These are phyloP conservation scores for Centropristis striata DNA, from an alignment of 2,113 vertebrate species.

Conservation along the genomic window DNA sequence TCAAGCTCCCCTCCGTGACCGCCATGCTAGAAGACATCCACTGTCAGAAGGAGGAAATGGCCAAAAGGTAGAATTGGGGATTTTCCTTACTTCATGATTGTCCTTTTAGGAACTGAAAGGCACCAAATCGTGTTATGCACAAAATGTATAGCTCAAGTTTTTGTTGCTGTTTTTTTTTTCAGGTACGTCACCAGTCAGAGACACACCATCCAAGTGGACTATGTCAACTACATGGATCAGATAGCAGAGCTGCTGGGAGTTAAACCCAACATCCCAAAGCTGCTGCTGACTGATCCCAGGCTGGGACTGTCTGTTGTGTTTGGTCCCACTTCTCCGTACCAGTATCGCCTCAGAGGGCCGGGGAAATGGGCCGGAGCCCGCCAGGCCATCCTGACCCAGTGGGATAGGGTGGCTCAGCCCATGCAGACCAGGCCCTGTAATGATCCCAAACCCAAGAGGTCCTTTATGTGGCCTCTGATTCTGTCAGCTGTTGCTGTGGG, in stretches of 20 bases:
- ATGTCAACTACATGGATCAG: conserved; percentile 87
- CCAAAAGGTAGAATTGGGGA: no score
- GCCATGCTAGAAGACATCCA: conserved; percentile 87
- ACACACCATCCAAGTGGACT: conserved; percentile 91
- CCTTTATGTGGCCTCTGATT: conserved; percentile 11
- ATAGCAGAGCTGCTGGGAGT: conserved; percentile 85
- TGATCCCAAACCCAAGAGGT: conserved; percentile 37
- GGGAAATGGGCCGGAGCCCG: conserved; percentile 91
- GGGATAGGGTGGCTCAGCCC: conserved; percentile 87
- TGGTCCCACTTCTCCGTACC: conserved; percentile 90
- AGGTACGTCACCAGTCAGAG: conserved; percentile 89
- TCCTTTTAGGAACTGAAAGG: no score
- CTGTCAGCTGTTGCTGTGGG: conserved; percentile 56
- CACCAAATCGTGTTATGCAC: background rate
- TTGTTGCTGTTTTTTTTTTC: conserved; percentile 34
- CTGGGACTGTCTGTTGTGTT: conserved; percentile 86
- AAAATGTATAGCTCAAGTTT: background rate
- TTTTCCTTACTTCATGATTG: no score
- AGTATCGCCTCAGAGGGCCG: conserved; percentile 90
- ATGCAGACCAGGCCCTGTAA: conserved; percentile 85
- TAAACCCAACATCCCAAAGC: conserved; percentile 78
- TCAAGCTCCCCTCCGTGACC: conserved; percentile 80
- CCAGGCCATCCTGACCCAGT: conserved; percentile 90
- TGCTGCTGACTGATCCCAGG: conserved; percentile 88
- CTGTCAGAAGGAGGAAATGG: conserved; percentile 83